A percentile compares a stretch with the other conserved stretches of the same genome.
These are phyloP conservation scores for Hemibagrus guttatus DNA, from an alignment of 2,797 vertebrate species.

Conservation along the genomic window DNA sequence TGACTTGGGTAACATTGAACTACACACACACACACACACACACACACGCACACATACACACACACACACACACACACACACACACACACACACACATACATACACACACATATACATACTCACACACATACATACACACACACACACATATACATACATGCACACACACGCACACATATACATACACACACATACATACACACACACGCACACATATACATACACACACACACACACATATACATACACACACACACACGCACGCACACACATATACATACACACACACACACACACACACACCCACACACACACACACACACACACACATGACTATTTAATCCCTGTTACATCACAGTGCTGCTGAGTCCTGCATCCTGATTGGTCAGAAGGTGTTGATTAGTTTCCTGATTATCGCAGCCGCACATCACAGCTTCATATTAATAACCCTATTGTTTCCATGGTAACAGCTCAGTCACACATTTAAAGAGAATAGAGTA, in stretches of 20 bases:
- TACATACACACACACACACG: too few species aligned
- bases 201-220: too few species aligned
- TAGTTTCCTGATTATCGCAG: background rate
- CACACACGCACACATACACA: background rate
- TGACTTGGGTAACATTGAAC: background rate
- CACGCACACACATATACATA: too few species aligned
- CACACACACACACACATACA: too few species aligned
- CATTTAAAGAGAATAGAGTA: background rate
- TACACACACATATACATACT: too few species aligned
- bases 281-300: background rate
- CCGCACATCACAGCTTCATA: background rate
- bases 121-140: too few species aligned
- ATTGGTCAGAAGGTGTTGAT: background rate
- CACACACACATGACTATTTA: background rate
- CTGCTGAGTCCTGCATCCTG: background rate
- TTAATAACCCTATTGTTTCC: background rate
- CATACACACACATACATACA: too few species aligned
- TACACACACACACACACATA: too few species aligned
- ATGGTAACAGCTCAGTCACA: background rate
- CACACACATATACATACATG: too few species aligned
- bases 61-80: too few species aligned
- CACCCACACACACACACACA: background rate
- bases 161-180: too few species aligned
- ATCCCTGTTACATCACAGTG: too few species aligned
- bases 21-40: background rate